Conservation (phyloP, 2,113 vertebrate genomes). For the Cephalopholis sonnerati region DNA sequence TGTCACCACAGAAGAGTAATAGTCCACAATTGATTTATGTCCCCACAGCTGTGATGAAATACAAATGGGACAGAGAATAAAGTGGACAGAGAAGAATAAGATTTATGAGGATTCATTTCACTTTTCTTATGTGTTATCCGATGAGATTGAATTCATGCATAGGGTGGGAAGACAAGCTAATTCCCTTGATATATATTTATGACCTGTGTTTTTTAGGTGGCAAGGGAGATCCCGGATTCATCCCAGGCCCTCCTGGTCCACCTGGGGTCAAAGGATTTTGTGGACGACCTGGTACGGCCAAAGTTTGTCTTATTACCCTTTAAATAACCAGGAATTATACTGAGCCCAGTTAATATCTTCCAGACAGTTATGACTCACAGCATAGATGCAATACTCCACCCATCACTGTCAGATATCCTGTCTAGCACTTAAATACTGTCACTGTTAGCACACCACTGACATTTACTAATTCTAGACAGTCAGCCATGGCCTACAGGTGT, state of each 20-base stretch:
- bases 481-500: neutral
- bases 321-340: neutral
- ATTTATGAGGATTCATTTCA: constrained; percentile 1
- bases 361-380: neutral
- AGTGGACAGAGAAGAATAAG: neutral
- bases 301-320: constrained; percentile 6
- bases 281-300: constrained; percentile 65
- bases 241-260: constrained; percentile 51
- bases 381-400: neutral
- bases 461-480: neutral
- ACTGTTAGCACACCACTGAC: neutral
- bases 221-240: constrained; percentile 58
- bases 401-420: neutral
- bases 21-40: constrained; percentile 42
- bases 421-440: neutral
- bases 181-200: neutral
- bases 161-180: neutral
- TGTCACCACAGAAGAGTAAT: constrained; percentile 41
- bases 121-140: neutral
- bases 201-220: constrained; percentile 58
- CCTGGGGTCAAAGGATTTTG: constrained; percentile 64
- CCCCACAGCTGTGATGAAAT: constrained; percentile 10
- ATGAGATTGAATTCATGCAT: neutral
- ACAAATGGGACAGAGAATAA: constrained; percentile 13
- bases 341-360: neutral